phyloP scores from a whole-genome alignment of 2,113 vertebrate species.

The Oryzias woworae region DNA sequence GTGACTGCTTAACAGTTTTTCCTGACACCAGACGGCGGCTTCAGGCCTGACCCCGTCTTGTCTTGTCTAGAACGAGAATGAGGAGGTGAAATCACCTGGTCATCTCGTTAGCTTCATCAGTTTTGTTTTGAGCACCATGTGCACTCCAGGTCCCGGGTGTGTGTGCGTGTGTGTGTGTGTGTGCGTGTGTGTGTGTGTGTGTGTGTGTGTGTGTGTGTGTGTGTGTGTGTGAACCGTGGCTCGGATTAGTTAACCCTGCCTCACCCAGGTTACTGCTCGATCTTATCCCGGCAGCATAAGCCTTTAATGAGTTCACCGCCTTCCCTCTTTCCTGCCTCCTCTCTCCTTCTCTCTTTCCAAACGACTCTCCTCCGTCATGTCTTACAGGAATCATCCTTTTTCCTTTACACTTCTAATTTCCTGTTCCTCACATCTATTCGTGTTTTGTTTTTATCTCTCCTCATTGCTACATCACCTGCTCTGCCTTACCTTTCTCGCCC shows the following conservation, averaged over 20 bases:
- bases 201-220: too few species aligned
- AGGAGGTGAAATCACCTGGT: constrained; percentile 63
- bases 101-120: constrained; percentile 61
- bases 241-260: constrained; percentile 71
- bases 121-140: constrained; percentile 31
- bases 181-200: too few species aligned
- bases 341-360: constrained; percentile 32
- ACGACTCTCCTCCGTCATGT: neutral
- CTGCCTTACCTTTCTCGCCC: neutral
- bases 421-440: neutral
- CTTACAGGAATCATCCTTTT: constrained; percentile 8
- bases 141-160: constrained; percentile 44
- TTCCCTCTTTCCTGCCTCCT: constrained; percentile 4
- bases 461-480: neutral
- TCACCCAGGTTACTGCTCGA: constrained; percentile 48
- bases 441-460: constrained; percentile 1
- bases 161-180: too few species aligned
- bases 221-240: too few species aligned
- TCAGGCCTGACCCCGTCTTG: constrained; percentile 4
- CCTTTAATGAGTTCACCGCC: constrained; percentile 60
- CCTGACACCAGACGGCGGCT: neutral
- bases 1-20: neutral
- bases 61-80: constrained; percentile 24
- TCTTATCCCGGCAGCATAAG: constrained; percentile 58
- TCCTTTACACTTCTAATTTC: neutral